These are phyloP conservation scores for Nomada fucata DNA, from an alignment of 2,888 invertebrate species.

Conservation along the genomic window DNA sequence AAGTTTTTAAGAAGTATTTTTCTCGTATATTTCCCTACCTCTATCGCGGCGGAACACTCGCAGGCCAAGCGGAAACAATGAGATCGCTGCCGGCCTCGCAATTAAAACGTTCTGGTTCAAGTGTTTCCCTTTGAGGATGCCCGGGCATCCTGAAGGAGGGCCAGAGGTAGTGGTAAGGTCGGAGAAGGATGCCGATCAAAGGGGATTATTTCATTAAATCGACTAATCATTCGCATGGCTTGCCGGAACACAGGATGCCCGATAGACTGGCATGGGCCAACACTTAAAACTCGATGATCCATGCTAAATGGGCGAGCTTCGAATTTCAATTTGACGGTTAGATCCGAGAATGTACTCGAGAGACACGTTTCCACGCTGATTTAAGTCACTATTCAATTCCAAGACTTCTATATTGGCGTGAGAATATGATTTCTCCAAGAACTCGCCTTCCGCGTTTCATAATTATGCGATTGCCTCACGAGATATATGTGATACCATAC, in stretches of 20 bases:
- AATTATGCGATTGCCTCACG: too few relatives aligned
- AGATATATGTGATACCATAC: too few relatives aligned
- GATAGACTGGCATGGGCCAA: constrained; percentile 45
- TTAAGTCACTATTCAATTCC: too few relatives aligned
- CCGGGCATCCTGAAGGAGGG: constrained; percentile 65
- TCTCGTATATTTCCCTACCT: constrained; percentile 41
- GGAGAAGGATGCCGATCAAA: constrained; percentile 79
- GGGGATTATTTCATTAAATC: constrained; percentile 83
- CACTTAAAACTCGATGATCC: constrained; percentile 42
- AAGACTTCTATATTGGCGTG: too few relatives aligned
- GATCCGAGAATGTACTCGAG: too few relatives aligned
- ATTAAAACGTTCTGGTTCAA: constrained; percentile 83
- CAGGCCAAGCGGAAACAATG: constrained; percentile 80
- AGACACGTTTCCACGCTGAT: too few relatives aligned
- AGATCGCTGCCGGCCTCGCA: constrained; percentile 77
- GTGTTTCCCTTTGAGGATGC: constrained; percentile 78
- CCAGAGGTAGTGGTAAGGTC: constrained; percentile 64
- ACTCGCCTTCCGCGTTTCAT: too few relatives aligned
- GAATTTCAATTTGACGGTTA: neutral
- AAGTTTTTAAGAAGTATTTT: constrained; percentile 73
- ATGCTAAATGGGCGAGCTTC: neutral
- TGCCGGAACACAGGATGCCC: constrained; percentile 54
- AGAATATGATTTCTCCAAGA: too few relatives aligned
- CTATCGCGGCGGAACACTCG: constrained; percentile 59
- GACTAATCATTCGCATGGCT: constrained; percentile 80